Base-by-base conservation (phyloP, 1,140 invertebrate species). In the Hydropsyche tenuis region DNA sequence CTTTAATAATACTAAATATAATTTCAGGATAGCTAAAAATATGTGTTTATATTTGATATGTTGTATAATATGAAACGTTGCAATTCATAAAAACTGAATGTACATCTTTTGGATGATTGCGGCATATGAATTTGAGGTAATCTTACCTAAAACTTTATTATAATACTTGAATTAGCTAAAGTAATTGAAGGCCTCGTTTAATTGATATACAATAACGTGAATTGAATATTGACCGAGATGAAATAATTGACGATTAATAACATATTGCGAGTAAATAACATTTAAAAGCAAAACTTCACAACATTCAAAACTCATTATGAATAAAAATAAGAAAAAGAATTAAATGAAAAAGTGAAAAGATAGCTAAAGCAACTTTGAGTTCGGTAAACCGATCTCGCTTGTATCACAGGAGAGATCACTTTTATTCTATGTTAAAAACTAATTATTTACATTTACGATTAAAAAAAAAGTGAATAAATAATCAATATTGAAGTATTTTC, bases 331-430 rank as follows among this genome's bases (percentile, higher is more conserved):
- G n/a, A n/a, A n/a, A n/a, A n/a, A n/a, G n/a, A n/a, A n/a, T n/a
- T 37, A 37, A 37, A 37, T 4, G 30, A 37, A 37, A 37, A 37
- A 51, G 14, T 51, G 18, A 51, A 51, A 51, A 51, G 14, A 51
- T n/a, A 51, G 18, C 14, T 60, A 60, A 48, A 23, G 18, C 53
- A 60, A 23, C 48, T 27, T 23, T 60, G 53, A 23, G 23, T 68
- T 51, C 14, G 43, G 22, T 30, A 42, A 63, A 72, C 46, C 62
- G 68, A 75, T 62, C 65, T 22, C 37, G 69, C 62, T 20, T 27
- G 25, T 75, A 75, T 75, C 74, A 75, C 74, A 75, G 74, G 64
- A 75, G 53, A 75, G 64, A 75, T 75, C 74, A 75, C 70, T 68
- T 75, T 63, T 69, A 62, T 22, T 48, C 69, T 74, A 74, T 53